A percentile compares a stretch with the other conserved stretches of the same genome.
These are phyloP conservation scores for Griposia aprilina DNA, from an alignment of 2,888 invertebrate species.

Conservation along the genomic window DNA sequence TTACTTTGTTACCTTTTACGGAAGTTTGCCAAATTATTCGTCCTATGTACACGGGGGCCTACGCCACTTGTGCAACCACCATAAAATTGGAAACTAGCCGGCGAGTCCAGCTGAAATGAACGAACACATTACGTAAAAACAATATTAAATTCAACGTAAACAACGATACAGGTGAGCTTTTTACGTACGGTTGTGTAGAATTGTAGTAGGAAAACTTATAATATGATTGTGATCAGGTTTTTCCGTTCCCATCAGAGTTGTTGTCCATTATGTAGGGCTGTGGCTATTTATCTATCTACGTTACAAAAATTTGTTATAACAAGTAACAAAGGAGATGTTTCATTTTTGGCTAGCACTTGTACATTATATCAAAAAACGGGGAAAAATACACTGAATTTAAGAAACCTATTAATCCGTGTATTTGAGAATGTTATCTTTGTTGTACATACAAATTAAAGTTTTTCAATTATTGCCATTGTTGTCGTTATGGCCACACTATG, in stretches of 20 bases:
- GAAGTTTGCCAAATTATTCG: slow-evolving; percentile 66
- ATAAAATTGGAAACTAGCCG: slow-evolving; percentile 88
- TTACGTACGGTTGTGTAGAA: neutral
- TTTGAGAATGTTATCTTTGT: too few species aligned
- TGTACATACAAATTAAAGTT: too few species aligned
- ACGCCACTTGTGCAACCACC: slow-evolving; percentile 85
- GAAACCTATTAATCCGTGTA: too few species aligned
- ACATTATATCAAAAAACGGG: too few species aligned
- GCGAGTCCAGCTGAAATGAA: slow-evolving; percentile 77
- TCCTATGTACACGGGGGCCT: slow-evolving; percentile 59
- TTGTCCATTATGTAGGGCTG: too few species aligned
- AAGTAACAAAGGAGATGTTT: too few species aligned
- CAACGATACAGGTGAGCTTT: slow-evolving; percentile 52
- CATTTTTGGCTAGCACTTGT: too few species aligned
- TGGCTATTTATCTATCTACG: too few species aligned
- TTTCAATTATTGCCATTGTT: too few species aligned
- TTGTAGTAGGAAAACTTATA: neutral
- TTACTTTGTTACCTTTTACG: slow-evolving; percentile 57
- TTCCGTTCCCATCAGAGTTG: neutral
- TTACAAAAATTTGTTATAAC: too few species aligned
- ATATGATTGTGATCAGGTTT: neutral
- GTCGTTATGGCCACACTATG: too few species aligned
- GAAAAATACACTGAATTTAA: too few species aligned
- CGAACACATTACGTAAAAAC: slow-evolving; percentile 77
- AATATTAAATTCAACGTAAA: slow-evolving; percentile 66